Conservation (phyloP, 1,140 invertebrate genomes). For the Stegodyphus dumicola region DNA sequence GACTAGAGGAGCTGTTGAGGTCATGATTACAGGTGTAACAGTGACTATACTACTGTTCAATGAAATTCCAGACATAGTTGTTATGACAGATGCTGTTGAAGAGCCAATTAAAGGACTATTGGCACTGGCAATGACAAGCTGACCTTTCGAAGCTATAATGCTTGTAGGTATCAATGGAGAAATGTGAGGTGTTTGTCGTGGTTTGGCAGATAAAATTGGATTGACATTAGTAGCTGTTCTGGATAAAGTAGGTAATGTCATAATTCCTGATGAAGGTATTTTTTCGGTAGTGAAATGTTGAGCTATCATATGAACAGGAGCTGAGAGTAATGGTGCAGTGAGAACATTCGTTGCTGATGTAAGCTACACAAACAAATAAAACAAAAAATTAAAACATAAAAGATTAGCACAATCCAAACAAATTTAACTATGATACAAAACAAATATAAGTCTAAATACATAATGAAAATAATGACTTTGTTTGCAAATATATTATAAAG, state of each 20-base stretch:
- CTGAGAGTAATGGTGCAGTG: conserved; percentile 38
- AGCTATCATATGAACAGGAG: conserved; percentile 41
- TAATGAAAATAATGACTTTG: not conserved
- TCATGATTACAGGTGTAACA: conserved; percentile 44
- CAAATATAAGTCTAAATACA: not conserved
- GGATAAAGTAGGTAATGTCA: conserved; percentile 14
- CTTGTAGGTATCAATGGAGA: conserved; percentile 12
- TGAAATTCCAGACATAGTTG: conserved; percentile 46
- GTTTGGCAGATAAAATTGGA: conserved; percentile 15
- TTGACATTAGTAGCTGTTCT: conserved; percentile 18
- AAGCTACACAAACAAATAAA: conserved; percentile 9
- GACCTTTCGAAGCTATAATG: conserved; percentile 43
- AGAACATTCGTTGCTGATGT: conserved; percentile 45
- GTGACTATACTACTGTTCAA: conserved; percentile 44
- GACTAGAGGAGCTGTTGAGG: conserved; percentile 37
- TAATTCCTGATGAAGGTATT: conserved; percentile 15
- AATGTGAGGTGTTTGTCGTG: conserved; percentile 20
- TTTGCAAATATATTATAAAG: not conserved
- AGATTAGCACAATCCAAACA: too few relatives aligned
- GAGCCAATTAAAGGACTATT: conserved; percentile 40
- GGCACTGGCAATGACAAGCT: conserved; percentile 46
- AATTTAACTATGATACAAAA: too few relatives aligned
- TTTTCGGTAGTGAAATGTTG: conserved; percentile 46
- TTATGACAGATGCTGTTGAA: conserved; percentile 22
- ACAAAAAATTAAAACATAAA: too few relatives aligned